Base-by-base conservation (phyloP, 2,113 vertebrate species). In the Apistogramma diplotaenia region DNA sequence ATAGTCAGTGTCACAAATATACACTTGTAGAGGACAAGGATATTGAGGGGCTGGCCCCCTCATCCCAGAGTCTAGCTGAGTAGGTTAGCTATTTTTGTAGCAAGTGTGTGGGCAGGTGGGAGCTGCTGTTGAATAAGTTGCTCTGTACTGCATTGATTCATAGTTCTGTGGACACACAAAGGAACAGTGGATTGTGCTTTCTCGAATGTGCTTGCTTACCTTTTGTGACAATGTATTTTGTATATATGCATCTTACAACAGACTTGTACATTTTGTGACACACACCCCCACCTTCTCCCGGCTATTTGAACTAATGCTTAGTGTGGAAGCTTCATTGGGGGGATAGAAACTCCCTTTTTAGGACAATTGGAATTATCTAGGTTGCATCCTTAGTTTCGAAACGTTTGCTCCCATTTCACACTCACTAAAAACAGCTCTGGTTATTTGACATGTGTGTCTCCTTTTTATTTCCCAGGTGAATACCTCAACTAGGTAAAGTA, bases 381-480 rank as follows among this genome's bases (percentile, higher is more conserved):
- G 91, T 86, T 93, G 90, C 88, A 86, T 85, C 81, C 89, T 90
- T 65, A 5, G 87, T 86, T 93, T 90, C 74, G 49, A 88, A 90
- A 85, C 81, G 86, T 91, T 91, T 92, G 93, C 85, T 92, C 92
- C 76, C 85, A 87, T 94, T 93, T 91, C 88, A 82, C 16, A 21
- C 77, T 74, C 83, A 87, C 81, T 81, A 74, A 82, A 93, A 85
- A 87, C 88, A 89, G 88, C 73, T 56, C 87, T 85, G 90, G 84
- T 90, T 95, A 93, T 94, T 92, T 94, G 94, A 93, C 93, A 92
- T 90, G 91, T 90, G 90, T 85, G 85, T 91, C 91, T 90, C 81
- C 85, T 87, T 88, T 70, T 92, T 81, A 91, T 93, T 93, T 94
- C 95, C 94, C 93, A 55, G 86, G 91, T 92, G 94, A 90, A 90